Percentiles rank a stretch among this genome's conserved stretches.
Conservation (phyloP, 2,888 invertebrate genomes). For the Ethmia dodecea region DNA sequence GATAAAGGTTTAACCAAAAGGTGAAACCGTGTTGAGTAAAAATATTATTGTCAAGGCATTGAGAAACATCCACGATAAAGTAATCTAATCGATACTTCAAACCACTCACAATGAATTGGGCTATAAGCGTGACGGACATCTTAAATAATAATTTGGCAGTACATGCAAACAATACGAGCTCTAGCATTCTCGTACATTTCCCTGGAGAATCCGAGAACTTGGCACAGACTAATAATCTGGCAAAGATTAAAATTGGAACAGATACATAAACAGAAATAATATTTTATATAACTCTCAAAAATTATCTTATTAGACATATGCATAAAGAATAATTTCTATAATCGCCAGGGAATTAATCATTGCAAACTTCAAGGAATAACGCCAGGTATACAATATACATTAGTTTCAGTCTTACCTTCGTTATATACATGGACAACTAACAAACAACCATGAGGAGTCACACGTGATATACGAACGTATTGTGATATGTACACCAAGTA, state of each 20-base stretch:
- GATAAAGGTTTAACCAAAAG: conserved; percentile 17
- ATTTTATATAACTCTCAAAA: no score
- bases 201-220: not conserved
- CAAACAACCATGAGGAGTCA: conserved; percentile 8
- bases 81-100: conserved; percentile 1
- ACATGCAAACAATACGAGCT: conserved; percentile 9
- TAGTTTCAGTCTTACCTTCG: conserved; percentile 65
- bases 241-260: no score
- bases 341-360: no score
- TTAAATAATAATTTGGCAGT: conserved; percentile 15
- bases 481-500: conserved; percentile 26
- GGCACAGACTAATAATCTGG: no score
- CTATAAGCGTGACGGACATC: conserved; percentile 16
- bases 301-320: no score
- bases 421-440: conserved; percentile 62
- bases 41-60: conserved; percentile 42
- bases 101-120: conserved; percentile 11
- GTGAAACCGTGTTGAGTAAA: conserved; percentile 27
- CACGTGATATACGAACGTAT: not conserved
- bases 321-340: no score
- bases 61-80: conserved; percentile 20
- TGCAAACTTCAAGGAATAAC: no score
- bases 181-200: not conserved
- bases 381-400: conserved; percentile 19
- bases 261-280: not conserved